Conservation (phyloP, 2,888 invertebrate genomes). For the Holacanthella duospinosa region DNA sequence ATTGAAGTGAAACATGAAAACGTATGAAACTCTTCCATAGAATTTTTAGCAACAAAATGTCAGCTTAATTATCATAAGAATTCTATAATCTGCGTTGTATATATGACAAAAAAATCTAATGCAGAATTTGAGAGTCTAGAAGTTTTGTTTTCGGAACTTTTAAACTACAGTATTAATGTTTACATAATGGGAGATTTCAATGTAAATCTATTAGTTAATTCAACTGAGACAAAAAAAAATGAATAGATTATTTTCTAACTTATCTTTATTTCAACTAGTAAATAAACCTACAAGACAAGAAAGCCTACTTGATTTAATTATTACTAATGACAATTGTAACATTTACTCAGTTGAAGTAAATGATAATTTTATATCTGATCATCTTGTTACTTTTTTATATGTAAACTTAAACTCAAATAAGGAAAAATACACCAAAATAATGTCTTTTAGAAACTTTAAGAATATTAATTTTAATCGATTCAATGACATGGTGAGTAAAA, state of each 20-base stretch:
- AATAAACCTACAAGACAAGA: not conserved
- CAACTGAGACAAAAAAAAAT: not conserved
- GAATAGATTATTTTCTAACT: not conserved
- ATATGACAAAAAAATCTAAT: not conserved
- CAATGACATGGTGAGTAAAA: too few species aligned
- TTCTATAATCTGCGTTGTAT: not conserved
- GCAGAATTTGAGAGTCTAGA: not conserved
- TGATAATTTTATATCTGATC: not conserved
- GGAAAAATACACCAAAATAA: not conserved
- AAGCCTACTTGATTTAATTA: not conserved
- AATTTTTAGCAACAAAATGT: not conserved
- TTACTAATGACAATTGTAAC: not conserved
- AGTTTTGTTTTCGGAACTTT: not conserved
- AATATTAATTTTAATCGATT: too few species aligned
- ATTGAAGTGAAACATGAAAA: not conserved
- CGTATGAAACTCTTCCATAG: not conserved
- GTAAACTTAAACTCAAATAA: not conserved
- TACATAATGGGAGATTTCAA: not conserved
- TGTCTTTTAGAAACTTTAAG: too few species aligned
- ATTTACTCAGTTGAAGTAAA: too few species aligned
- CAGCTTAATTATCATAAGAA: not conserved
- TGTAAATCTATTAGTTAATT: not conserved
- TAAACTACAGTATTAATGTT: not conserved
- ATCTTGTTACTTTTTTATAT: not conserved
- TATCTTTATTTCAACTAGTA: not conserved